Evolutionary conservation across 2,888 invertebrate species (phyloP), one percentile per base, ranked within the genome.

Genomic region (Eupithecia dodoneata): DNA sequence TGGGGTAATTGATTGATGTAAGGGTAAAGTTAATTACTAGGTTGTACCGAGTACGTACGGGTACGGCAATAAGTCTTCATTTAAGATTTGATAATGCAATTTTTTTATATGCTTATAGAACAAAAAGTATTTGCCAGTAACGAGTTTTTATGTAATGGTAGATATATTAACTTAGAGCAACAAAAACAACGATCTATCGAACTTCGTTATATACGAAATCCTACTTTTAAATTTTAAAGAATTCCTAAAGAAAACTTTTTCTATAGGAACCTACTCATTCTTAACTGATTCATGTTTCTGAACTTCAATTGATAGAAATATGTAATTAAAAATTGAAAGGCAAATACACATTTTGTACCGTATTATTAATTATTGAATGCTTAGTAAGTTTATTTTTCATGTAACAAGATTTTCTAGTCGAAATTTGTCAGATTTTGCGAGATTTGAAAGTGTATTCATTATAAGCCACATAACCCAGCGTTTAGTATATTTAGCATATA

Each of bases 401-500:
- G 18, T 18, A 59, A 59, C n/a, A 59, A 4, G 18, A 63, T 4
- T 63, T 63, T 15, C 7, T 18, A 45, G 12, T 72, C 47, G 6
- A 49, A 70, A 59, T 47, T 41, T 52, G 18, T 66, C 30, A 10
- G 45, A 76, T 71, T 73, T 65, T 49, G 63, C 49, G 12, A 49
- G 7, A 1, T 12, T 10, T 47, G 49, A 4, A 45, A 71, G 69
- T 69, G 45, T 42, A 71, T 59, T 49, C 55, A 70, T 67, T 65
- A 30, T 30, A 30, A 69, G 45, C 69, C 49, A 78, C 75, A 55
- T 73, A 73, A 59, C 63, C 73, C 73, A 71, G 30, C 72, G 76
- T 78, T 74, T 72, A 70, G 63, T 81, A 81, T 80, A 83, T 80
- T 81, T 81, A 81, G 81, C 82, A 71, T 74, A 75, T 59, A 80